Percentiles rank a stretch among this genome's conserved stretches.
These are phyloP conservation scores for Nylanderia fulva DNA, from an alignment of 1,140 invertebrate genomes.

Conservation along the genomic window DNA sequence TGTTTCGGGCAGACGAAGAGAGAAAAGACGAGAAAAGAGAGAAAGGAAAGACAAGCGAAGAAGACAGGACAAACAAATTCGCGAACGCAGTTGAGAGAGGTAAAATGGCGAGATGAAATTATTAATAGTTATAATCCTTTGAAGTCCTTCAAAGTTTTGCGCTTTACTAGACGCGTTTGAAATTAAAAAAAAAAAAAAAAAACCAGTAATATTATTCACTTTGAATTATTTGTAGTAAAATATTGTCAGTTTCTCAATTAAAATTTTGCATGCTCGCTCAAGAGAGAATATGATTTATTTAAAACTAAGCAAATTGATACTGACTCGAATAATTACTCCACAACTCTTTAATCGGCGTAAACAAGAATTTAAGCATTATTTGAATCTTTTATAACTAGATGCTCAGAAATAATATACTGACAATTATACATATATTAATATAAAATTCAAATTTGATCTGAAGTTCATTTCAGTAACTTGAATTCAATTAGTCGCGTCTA, in stretches of 20 bases:
- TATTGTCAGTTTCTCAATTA: slow-evolving; percentile 5
- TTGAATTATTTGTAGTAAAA: neutral
- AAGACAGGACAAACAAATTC: slow-evolving; percentile 28
- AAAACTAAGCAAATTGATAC: slow-evolving; percentile 14
- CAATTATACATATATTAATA: neutral
- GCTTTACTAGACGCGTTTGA: neutral
- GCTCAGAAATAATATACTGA: neutral
- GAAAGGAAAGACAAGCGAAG: neutral
- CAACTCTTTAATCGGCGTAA: slow-evolving; percentile 15
- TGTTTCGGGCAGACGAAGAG: slow-evolving; percentile 20
- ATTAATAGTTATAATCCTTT: slow-evolving; percentile 26
- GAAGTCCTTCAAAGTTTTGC: slow-evolving; percentile 22
- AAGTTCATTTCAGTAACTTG: neutral
- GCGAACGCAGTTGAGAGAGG: neutral
- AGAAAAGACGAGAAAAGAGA: slow-evolving; percentile 21
- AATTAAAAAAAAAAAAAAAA: neutral
- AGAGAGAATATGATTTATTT: slow-evolving; percentile 2
- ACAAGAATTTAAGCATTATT: neutral
- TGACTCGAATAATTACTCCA: neutral
- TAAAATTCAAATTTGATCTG: neutral
- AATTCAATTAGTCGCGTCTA: neutral
- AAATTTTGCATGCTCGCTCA: neutral
- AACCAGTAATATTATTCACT: neutral
- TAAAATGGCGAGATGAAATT: slow-evolving; percentile 17
- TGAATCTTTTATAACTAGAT: neutral